Evolutionary conservation across 2,797 vertebrate species (phyloP).

Genomic region (Tympanoctomys barrerae): DNA sequence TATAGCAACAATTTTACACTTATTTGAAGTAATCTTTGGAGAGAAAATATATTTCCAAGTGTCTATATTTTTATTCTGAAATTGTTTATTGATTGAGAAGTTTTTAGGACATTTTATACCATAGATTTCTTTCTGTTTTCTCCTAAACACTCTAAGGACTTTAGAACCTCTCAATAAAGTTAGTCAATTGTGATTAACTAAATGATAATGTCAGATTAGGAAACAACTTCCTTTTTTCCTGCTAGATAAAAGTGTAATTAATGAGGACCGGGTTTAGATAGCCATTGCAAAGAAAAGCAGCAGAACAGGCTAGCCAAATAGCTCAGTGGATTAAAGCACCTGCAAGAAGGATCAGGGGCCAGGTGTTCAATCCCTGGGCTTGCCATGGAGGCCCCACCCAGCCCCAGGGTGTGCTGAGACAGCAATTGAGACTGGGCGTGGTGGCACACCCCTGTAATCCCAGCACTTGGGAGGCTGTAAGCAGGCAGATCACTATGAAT

Average conservation of each 20-base stretch:
- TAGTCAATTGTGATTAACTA: background rate
- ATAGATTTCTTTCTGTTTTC: background rate
- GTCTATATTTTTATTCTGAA: background rate
- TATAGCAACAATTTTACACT: background rate
- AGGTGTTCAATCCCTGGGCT: too few relatives aligned
- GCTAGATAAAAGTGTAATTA: background rate
- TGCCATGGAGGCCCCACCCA: too few relatives aligned
- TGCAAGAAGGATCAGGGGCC: too few relatives aligned
- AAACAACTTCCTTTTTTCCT: background rate
- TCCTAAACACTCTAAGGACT: background rate
- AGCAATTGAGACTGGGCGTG: too few relatives aligned
- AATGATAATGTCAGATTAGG: background rate
- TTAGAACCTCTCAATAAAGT: background rate
- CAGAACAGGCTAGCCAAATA: too few relatives aligned
- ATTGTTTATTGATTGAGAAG: background rate
- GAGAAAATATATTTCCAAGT: background rate
- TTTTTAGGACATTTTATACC: background rate
- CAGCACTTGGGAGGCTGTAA: too few relatives aligned
- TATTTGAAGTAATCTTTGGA: background rate
- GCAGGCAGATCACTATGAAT: too few relatives aligned
- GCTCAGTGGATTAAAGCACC: too few relatives aligned
- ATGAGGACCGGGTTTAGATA: background rate
- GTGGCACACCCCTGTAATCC: too few relatives aligned
- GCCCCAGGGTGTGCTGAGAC: too few relatives aligned
- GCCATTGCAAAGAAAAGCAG: background rate